Evolutionary conservation across 2,113 vertebrate genomes (phyloP), one percentile per base, ranked within the genome.

Genomic region (Paradoxurus hermaphroditus): DNA sequence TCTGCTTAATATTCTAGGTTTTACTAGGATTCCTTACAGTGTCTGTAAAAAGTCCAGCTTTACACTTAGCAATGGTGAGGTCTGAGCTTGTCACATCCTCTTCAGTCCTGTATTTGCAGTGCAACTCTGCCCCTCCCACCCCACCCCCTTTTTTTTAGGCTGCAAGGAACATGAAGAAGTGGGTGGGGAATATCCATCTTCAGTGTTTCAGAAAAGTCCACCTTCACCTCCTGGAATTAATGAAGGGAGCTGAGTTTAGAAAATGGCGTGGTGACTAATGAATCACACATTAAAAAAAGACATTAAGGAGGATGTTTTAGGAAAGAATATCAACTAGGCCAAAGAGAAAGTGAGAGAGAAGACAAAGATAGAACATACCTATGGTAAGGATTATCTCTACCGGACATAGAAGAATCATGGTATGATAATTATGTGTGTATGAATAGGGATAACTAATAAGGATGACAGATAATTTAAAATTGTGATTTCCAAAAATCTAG

Each of bases 1-100:
- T 7, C 44, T 68, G 79, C 56, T 87, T 78, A 65, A 90, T 92
- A 87, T 84, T 77, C 78, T 92, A 23, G 91, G 31, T 67, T 97
- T 94, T 82, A 51, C 18, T 78, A 4, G 23, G 39, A 78, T 86
- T 91, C n/a, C 31, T 86, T 51, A 81, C 2, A 19, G 36, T 14
- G 12, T 41, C 53, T 81, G 29, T 46, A 15, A 73, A 83, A 56
- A 19, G 29, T 84, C 89, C 78, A 94, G 75, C 63, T 84, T 86
- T 51, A 75, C 25, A 85, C 18, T 70, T 41, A 68, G 27, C 82
- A 82, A 46, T 21, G 16, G 75, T 2, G 39, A 68, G 70, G 16
- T 86, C 79, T 86, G 23, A 25, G n/a, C 31, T 67, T 63, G 36
- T 72, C 56, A 84, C 19, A 56, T 79, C 27, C 34, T 70, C 83